phyloP scores from a whole-genome alignment of 92 coral and sea anemone genomes.

The Phenganax stokvisi region DNA sequence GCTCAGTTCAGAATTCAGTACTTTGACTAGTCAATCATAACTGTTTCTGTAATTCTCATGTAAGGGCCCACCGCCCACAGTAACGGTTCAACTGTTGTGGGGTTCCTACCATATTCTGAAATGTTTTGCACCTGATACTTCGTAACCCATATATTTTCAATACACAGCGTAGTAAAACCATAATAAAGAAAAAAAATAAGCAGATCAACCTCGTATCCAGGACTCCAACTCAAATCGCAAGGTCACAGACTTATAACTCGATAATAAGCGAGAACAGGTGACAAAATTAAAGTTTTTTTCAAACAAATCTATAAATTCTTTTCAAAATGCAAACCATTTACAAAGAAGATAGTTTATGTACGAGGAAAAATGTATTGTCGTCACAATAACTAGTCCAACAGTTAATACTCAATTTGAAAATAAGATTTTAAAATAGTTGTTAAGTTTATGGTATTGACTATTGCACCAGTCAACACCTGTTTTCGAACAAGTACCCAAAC shows the following conservation, averaged over 20 bases:
- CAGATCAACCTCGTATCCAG: not conserved
- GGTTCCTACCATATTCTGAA: too few species aligned
- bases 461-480: conserved; percentile 33
- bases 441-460: conserved; percentile 2
- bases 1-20: too few species aligned
- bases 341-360: not conserved
- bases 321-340: not conserved
- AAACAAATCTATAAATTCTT: not conserved
- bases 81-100: too few species aligned
- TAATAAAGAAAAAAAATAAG: not conserved
- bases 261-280: not conserved
- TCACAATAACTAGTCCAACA: not conserved
- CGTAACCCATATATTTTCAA: too few species aligned
- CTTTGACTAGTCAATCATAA: too few species aligned
- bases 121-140: too few species aligned
- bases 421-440: not conserved
- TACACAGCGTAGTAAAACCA: too few species aligned
- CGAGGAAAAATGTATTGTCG: not conserved
- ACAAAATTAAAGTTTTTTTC: not conserved
- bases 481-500: conserved; percentile 20
- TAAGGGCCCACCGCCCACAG: too few species aligned
- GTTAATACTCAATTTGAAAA: not conserved
- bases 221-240: too few species aligned
- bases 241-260: too few species aligned
- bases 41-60: too few species aligned